Conservation (phyloP, 1,140 invertebrate species). For the Teleogryllus occipitalis region DNA sequence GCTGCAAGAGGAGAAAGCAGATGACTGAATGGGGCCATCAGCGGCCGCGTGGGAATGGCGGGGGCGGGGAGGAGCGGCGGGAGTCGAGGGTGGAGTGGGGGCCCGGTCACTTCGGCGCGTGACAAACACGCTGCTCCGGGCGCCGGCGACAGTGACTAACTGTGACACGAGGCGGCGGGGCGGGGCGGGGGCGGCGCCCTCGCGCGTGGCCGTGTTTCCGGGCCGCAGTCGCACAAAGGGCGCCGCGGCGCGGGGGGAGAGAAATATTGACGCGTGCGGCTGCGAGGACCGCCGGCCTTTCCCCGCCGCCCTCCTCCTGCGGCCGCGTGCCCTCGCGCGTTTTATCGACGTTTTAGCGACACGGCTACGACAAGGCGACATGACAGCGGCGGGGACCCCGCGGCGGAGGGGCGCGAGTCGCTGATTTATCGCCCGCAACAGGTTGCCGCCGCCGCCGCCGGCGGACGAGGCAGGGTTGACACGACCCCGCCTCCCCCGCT, state of each 20-base stretch:
- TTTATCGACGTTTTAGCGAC: background rate
- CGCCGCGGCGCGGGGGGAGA: background rate
- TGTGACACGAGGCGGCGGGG: background rate
- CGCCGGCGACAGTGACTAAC: background rate
- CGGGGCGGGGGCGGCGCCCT: background rate
- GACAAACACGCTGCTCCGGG: background rate
- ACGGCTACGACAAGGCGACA: background rate
- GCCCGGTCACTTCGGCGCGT: background rate
- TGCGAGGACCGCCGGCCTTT: too few relatives aligned
- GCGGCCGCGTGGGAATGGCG: background rate
- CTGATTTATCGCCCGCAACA: background rate
- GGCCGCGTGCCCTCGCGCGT: too few relatives aligned
- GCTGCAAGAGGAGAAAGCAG: too few relatives aligned
- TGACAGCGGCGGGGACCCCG: background rate
- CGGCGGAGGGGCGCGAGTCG: background rate
- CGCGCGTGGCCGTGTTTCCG: background rate
- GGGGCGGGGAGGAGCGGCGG: too few relatives aligned
- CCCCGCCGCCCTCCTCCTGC: too few relatives aligned
- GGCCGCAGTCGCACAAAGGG: background rate
- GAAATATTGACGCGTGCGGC: background rate
- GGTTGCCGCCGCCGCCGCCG: background rate
- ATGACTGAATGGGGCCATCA: background rate
- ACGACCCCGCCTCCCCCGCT: background rate
- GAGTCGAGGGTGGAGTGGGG: too few relatives aligned
- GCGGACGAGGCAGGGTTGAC: background rate